Base-by-base conservation (phyloP, 1,140 invertebrate genomes). In the Euglossa dilemma region DNA sequence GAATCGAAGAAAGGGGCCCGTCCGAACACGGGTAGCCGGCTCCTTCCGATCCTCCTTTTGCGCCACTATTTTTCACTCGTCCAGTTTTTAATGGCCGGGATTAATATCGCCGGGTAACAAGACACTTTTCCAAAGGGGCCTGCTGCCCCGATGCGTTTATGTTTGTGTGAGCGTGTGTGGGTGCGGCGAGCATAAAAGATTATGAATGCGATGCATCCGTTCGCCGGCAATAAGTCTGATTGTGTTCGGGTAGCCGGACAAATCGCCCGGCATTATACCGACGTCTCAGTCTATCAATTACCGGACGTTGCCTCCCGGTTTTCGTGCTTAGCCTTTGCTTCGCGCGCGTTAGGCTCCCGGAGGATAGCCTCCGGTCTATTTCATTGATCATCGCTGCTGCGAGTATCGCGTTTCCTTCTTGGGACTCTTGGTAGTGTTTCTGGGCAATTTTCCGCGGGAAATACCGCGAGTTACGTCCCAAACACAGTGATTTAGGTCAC, bases 51-150 rank as follows among this genome's bases (percentile, higher is more conserved):
- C 87, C 73, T 90, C 76, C 74, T 93, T 92, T 92, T 90, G 85
- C 89, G 79, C 83, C 81, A 91, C 92, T 92, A 94, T 93, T 94
- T 94, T 93, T 94, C 93, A 94, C 91, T 93, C 92, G 91, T 92
- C 90, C 91, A 93, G 90, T 93, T 94, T 94, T 94, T 94, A 94
- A 94, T 94, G 93, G 92, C 70, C 87, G 90, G 92, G 91, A 94
- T 94, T 94, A 93, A 94, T 94, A 94, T 93, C 93, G 91, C 87
- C 89, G 77, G 87, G 94, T 94, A 94, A 94, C 94, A 94, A 94
- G 93, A 94, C 92, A 93, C 93, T 93, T 92, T 91, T 90, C 86
- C 83, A 86, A 83, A 85, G 73, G 11, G 23, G 45, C 28, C 23
- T 23, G 23, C n/a, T 12, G 23, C 69, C 11, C 25, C 36, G 45